phyloP scores from a whole-genome alignment of 1,140 invertebrate species.

The Euwallacea fornicatus region DNA sequence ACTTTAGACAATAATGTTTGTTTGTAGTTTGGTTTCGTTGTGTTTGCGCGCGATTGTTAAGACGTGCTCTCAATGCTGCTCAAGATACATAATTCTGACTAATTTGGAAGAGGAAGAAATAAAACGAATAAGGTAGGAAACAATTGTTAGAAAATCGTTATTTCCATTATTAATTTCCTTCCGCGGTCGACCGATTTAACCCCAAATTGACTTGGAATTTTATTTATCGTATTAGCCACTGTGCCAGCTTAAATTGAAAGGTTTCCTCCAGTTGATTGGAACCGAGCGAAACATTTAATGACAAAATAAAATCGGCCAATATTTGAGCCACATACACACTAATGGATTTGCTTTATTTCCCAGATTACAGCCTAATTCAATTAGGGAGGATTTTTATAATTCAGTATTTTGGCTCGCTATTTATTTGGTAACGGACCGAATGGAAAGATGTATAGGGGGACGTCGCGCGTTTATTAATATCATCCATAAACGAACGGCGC shows the following conservation, averaged over 20 bases:
- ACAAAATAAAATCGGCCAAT: constrained; percentile 12
- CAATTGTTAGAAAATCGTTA: constrained; percentile 16
- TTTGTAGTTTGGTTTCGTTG: too few species aligned
- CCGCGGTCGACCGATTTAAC: constrained; percentile 18
- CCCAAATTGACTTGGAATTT: constrained; percentile 20
- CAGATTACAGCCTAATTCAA: not conserved
- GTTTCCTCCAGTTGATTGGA: constrained; percentile 12
- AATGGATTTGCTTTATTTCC: constrained; percentile 6
- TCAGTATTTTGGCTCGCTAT: too few species aligned
- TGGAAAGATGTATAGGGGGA: too few species aligned
- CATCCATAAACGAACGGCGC: too few species aligned
- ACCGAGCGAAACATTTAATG: constrained; percentile 12
- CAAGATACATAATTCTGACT: too few species aligned
- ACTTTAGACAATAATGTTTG: too few species aligned
- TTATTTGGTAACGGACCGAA: too few species aligned
- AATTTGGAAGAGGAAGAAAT: constrained; percentile 1
- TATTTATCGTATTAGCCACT: constrained; percentile 20
- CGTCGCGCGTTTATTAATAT: too few species aligned
- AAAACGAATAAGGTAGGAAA: constrained; percentile 15
- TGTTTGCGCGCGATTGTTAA: too few species aligned
- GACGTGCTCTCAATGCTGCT: too few species aligned
- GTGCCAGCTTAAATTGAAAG: constrained; percentile 19
- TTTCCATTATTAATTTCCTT: constrained; percentile 21
- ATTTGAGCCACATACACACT: not conserved
- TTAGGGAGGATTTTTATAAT: not conserved